phyloP scores from a whole-genome alignment of 2,113 vertebrate species.

The Shinisaurus crocodilurus region DNA sequence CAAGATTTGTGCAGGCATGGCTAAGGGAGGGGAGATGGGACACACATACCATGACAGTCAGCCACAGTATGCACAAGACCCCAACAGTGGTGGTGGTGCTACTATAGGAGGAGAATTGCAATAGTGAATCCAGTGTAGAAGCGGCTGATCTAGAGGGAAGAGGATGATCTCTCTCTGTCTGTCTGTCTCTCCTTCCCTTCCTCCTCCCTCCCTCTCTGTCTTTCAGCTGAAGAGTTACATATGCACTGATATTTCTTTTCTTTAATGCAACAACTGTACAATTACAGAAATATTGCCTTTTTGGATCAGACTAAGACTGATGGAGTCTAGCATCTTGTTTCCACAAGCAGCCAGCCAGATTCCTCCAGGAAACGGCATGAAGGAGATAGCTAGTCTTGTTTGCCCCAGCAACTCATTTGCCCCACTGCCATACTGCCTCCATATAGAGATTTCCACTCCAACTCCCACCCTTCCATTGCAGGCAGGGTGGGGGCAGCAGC shows the following conservation, averaged over 20 bases:
- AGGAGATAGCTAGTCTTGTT: neutral
- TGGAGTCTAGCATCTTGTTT: too few species aligned
- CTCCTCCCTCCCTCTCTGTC: neutral
- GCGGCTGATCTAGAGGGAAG: neutral
- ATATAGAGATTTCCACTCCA: too few species aligned
- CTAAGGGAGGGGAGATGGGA: too few species aligned
- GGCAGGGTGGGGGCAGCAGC: too few species aligned
- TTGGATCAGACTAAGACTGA: neutral
- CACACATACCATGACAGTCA: neutral
- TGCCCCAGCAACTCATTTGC: neutral
- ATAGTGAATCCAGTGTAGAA: neutral
- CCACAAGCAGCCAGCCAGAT: neutral
- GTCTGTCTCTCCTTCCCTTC: neutral
- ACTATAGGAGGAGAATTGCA: neutral
- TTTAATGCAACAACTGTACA: neutral
- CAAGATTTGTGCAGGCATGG: neutral
- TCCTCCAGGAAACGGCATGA: neutral
- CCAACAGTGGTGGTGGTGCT: too few species aligned
- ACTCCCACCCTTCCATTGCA: too few species aligned
- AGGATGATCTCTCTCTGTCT: neutral
- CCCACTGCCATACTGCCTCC: too few species aligned
- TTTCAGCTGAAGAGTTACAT: neutral
- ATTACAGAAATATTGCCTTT: neutral
- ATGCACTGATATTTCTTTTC: neutral
- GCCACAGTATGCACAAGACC: too few species aligned